Evolutionary conservation across 1,140 invertebrate species (phyloP), one percentile per base, ranked within the genome.

Genomic region (Acromyrmex charruanus): DNA sequence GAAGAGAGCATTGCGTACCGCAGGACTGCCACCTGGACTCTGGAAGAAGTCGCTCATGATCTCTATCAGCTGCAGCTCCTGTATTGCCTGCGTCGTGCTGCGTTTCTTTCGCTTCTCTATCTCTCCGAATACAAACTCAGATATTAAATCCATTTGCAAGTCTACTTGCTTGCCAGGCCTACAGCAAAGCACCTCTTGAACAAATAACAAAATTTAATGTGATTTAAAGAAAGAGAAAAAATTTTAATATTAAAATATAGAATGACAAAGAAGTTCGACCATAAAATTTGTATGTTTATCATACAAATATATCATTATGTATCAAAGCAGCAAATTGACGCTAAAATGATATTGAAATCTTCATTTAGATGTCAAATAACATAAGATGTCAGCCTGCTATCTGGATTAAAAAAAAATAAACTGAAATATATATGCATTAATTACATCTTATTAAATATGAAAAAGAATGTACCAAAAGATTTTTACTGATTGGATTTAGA

Each of bases 111-210:
- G 95, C 44, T 96, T 95, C 39, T 97, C 97, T 0, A 97, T 96
- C 94, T 98, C 98, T 72, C 97, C 97, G 91, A 98, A 98, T 31
- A 98, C 96, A 94, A 98, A 98, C 93, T 98, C 97, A 3, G 97
- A 96, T 94, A 98, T 98, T 31, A 98, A 95, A 88, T 98, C 97
- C 94, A 97, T 96, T 39, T 97, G 97, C 4, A 97, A 85, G 89
- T 96, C 96, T 92, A 96, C 95, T 85, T 96, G 96, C 91, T 96
- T 96, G 28, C 96, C 96, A 12, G 95, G 92, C 77, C 95, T 93
- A 12, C 95, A 93, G 85, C 94, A 95, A 87, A 96, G 91, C 84
- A 95, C 93, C 88, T 96, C 95, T 94, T 86, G 88, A 95, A 92
- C 39, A 92, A 92, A 49, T 10, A 66, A 35, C n/a, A n/a, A 39